Conservation (phyloP, 1,140 invertebrate genomes). For the Drosophila micromelanica region DNA sequence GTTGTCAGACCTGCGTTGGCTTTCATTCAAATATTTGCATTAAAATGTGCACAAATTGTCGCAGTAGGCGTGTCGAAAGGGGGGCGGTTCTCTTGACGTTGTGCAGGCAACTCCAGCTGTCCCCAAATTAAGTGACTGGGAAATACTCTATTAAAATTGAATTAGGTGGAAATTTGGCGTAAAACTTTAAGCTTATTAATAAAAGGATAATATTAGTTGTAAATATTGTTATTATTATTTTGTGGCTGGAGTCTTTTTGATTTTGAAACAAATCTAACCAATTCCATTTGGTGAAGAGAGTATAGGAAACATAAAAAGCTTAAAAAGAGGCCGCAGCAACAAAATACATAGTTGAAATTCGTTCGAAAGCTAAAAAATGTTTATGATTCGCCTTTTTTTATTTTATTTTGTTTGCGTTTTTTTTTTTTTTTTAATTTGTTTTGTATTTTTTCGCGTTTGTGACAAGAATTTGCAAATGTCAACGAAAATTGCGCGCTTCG, state of each 20-base stretch:
- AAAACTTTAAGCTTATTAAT: no score
- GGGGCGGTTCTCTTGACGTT: slow-evolving; percentile 9
- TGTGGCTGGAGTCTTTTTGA: no score
- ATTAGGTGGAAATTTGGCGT: no score
- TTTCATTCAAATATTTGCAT: slow-evolving; percentile 75
- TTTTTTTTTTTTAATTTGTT: neutral
- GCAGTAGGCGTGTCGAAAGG: neutral
- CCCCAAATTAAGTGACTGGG: slow-evolving; percentile 23
- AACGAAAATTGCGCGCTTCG: slow-evolving; percentile 75
- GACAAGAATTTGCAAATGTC: slow-evolving; percentile 82
- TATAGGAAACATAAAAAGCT: slow-evolving; percentile 13
- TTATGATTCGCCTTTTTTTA: slow-evolving; percentile 29
- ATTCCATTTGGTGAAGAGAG: neutral
- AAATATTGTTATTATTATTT: no score
- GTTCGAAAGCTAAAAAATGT: slow-evolving; percentile 48
- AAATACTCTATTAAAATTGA: neutral
- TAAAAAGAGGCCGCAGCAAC: slow-evolving; percentile 60
- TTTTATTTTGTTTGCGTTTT: neutral
- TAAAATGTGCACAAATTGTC: slow-evolving; percentile 37
- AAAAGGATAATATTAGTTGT: no score
- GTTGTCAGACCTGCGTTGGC: slow-evolving; percentile 27
- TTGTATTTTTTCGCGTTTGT: slow-evolving; percentile 58
- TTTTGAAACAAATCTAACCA: neutral
- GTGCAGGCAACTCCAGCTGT: slow-evolving; percentile 74
- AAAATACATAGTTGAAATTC: slow-evolving; percentile 70